Percentiles rank a stretch among this genome's conserved stretches.
Evolutionary conservation across 1,140 invertebrate genomes (phyloP).

Genomic region (Mactra quadrangularis): DNA sequence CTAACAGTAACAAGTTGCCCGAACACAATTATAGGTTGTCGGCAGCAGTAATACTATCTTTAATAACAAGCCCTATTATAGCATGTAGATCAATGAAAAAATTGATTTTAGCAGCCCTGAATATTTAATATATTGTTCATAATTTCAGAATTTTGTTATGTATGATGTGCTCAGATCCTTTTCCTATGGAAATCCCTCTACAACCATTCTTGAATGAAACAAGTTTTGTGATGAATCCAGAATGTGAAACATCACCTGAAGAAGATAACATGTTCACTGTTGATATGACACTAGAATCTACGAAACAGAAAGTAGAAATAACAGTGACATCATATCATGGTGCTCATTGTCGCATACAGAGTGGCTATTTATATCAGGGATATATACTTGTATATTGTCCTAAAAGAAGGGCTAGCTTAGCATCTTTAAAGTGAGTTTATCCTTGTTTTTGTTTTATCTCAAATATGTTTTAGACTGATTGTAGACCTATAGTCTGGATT

Average conservation of each 20-base stretch:
- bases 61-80: too few species aligned
- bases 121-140: not conserved
- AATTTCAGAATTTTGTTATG: slow-evolving; percentile 93
- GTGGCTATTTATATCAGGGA: slow-evolving; percentile 89
- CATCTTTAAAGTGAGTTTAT: slow-evolving; percentile 93
- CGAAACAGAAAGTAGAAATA: slow-evolving; percentile 93
- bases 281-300: slow-evolving; percentile 89
- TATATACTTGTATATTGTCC: slow-evolving; percentile 98
- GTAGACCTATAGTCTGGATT: too few species aligned
- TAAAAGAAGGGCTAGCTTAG: slow-evolving; percentile 96
- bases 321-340: slow-evolving; percentile 98
- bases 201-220: slow-evolving; percentile 94
- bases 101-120: too few species aligned
- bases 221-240: slow-evolving; percentile 91
- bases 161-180: slow-evolving; percentile 98
- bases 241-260: slow-evolving; percentile 85
- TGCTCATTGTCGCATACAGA: slow-evolving; percentile 85
- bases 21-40: too few species aligned
- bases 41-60: too few species aligned
- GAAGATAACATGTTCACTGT: slow-evolving; percentile 80
- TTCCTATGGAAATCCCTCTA: slow-evolving; percentile 94
- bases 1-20: too few species aligned
- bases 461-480: too few species aligned
- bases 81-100: too few species aligned
- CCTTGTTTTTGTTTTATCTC: too few species aligned